phyloP scores from a whole-genome alignment of 2,797 vertebrate species.

The Nyctibius grandis region DNA sequence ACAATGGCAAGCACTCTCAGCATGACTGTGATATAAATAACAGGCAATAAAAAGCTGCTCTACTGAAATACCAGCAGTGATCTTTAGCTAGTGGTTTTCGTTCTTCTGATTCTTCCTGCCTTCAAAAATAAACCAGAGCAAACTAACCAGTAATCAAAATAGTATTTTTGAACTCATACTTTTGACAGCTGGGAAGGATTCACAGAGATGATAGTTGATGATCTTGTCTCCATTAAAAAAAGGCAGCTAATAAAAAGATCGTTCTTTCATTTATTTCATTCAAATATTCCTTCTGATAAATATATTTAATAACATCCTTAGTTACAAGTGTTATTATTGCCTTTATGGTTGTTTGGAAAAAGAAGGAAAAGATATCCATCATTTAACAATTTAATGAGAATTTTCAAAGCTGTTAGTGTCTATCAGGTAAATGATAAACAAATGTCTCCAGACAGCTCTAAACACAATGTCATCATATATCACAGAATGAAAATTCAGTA shows the following conservation, averaged over 20 bases:
- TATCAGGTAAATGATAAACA: constrained; percentile 52
- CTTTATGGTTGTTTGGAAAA: constrained; percentile 1
- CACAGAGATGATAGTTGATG: neutral
- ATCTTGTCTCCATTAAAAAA: neutral
- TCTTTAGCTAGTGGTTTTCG: neutral
- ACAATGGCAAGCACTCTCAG: constrained; percentile 8
- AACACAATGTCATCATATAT: constrained; percentile 1
- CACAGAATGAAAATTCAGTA: neutral
- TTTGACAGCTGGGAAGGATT: neutral
- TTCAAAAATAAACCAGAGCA: constrained; percentile 16
- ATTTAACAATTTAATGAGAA: constrained; percentile 46
- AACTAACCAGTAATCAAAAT: neutral
- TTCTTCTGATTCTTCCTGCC: neutral
- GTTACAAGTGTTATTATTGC: neutral
- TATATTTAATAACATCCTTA: neutral
- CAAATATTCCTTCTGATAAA: neutral
- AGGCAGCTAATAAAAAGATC: neutral
- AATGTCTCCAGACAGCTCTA: constrained; percentile 26
- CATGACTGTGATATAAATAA: constrained; percentile 31
- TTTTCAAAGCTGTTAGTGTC: constrained; percentile 46
- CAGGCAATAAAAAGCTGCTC: constrained; percentile 12
- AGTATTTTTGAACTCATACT: neutral
- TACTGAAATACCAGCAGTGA: constrained; percentile 20
- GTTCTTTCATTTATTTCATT: neutral
- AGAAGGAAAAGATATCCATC: constrained; percentile 5